Percentiles rank a stretch among this genome's conserved stretches.
Conservation (phyloP, 1,140 invertebrate genomes). For the Microplitis demolitor region DNA sequence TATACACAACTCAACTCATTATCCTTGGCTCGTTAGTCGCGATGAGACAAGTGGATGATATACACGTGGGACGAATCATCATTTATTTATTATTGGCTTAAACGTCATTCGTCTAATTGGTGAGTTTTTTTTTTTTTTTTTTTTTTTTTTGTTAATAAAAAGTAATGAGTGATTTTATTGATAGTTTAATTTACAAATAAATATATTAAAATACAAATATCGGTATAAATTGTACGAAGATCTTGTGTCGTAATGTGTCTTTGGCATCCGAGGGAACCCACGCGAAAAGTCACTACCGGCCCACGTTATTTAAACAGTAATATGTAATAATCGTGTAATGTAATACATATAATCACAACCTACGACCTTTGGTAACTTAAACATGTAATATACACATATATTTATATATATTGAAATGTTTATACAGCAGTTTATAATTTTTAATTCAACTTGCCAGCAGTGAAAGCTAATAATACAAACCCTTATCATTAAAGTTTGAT, state of each 20-base stretch:
- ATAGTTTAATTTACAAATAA: too few relatives aligned
- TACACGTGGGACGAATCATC: too few relatives aligned
- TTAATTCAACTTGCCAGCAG: not conserved
- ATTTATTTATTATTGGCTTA: too few relatives aligned
- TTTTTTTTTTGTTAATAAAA: too few relatives aligned
- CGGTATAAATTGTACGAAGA: not conserved
- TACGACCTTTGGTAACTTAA: not conserved
- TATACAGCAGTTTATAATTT: not conserved
- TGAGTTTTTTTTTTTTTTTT: too few relatives aligned
- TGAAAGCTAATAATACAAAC: not conserved
- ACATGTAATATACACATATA: not conserved
- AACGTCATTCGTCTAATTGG: too few relatives aligned
- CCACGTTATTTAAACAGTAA: constrained; percentile 3
- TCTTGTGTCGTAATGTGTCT: not conserved
- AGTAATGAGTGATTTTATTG: too few relatives aligned
- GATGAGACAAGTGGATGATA: too few relatives aligned
- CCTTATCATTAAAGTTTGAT: not conserved
- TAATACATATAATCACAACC: not conserved
- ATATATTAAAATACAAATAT: too few relatives aligned
- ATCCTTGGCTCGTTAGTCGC: too few relatives aligned
- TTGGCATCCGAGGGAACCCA: not conserved
- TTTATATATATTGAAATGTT: too few relatives aligned
- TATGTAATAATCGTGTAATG: not conserved
- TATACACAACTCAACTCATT: too few relatives aligned
- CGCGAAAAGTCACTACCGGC: constrained; percentile 8